Evolutionary conservation across 2,797 vertebrate species (phyloP).

Genomic region (Acanthurus lineatus): DNA sequence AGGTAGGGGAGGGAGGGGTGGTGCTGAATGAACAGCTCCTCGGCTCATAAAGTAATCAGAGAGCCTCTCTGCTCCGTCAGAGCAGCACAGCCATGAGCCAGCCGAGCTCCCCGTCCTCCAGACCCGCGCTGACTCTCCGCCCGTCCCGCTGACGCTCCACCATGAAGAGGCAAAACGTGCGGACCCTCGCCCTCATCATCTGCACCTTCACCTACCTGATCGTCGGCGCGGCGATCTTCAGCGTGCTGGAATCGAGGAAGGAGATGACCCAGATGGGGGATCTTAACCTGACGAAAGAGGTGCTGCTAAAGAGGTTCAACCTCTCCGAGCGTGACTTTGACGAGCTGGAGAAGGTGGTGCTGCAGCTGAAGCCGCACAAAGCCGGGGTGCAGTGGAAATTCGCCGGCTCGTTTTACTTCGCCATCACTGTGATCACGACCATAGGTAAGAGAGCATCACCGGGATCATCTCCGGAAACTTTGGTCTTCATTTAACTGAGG

Average conservation of each 20-base stretch:
- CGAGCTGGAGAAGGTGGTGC: conserved; percentile 90
- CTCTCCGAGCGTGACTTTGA: conserved; percentile 86
- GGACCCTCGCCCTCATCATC: conserved; percentile 93
- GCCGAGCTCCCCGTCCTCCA: conserved; percentile 87
- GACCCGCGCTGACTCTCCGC: conserved; percentile 70
- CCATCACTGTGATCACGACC: conserved; percentile 97
- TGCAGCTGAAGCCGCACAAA: conserved; percentile 94
- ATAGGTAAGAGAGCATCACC: conserved; percentile 87
- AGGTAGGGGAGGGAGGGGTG: conserved; percentile 75
- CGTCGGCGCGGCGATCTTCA: conserved; percentile 94
- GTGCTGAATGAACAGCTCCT: conserved; percentile 97
- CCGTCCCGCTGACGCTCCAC: conserved; percentile 74
- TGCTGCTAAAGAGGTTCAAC: conserved; percentile 90
- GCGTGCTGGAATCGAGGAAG: conserved; percentile 89
- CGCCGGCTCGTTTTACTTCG: conserved; percentile 96
- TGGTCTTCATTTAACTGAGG: not conserved
- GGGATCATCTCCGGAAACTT: conserved; percentile 6
- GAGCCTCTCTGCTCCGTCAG: conserved; percentile 68
- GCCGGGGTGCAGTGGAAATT: conserved; percentile 95
- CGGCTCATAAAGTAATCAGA: conserved; percentile 78
- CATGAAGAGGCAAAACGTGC: conserved; percentile 97
- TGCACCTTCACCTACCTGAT: conserved; percentile 95
- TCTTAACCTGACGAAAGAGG: conserved; percentile 81
- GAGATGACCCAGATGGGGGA: conserved; percentile 85
- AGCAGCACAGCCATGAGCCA: conserved; percentile 88